A percentile compares a stretch with the other conserved stretches of the same genome.
phyloP scores from a whole-genome alignment of 2,888 invertebrate species.

The Tinea semifulvella region DNA sequence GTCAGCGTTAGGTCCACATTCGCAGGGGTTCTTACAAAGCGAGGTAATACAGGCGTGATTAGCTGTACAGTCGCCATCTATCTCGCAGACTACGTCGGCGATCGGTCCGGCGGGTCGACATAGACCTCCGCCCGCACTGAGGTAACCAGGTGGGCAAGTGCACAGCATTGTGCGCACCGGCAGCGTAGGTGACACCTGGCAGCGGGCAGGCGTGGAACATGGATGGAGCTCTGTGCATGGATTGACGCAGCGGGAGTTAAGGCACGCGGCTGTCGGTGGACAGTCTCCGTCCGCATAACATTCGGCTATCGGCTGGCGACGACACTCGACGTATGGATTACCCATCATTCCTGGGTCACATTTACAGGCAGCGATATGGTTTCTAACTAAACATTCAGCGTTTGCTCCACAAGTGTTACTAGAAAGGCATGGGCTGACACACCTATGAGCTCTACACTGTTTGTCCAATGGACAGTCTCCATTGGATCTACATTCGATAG shows the following conservation, averaged over 20 bases:
- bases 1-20: slow-evolving; percentile 85
- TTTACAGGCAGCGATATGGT: slow-evolving; percentile 86
- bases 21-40: slow-evolving; percentile 84
- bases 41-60: slow-evolving; percentile 83
- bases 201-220: slow-evolving; percentile 81
- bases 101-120: slow-evolving; percentile 78
- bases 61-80: slow-evolving; percentile 79
- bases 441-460: slow-evolving; percentile 86
- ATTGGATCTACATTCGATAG: slow-evolving; percentile 86
- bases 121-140: slow-evolving; percentile 85
- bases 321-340: slow-evolving; percentile 84
- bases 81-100: slow-evolving; percentile 71
- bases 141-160: slow-evolving; percentile 87
- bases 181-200: slow-evolving; percentile 81
- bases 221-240: slow-evolving; percentile 83
- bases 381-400: slow-evolving; percentile 82
- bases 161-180: slow-evolving; percentile 91
- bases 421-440: slow-evolving; percentile 83
- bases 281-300: slow-evolving; percentile 87
- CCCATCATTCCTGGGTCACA: slow-evolving; percentile 80
- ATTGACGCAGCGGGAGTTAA: slow-evolving; percentile 83
- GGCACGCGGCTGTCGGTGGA: slow-evolving; percentile 79
- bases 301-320: slow-evolving; percentile 75
- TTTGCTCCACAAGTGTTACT: slow-evolving; percentile 79
- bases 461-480: slow-evolving; percentile 88